Conservation (phyloP, 2,888 invertebrate species). For the Amphimallon solstitiale region DNA sequence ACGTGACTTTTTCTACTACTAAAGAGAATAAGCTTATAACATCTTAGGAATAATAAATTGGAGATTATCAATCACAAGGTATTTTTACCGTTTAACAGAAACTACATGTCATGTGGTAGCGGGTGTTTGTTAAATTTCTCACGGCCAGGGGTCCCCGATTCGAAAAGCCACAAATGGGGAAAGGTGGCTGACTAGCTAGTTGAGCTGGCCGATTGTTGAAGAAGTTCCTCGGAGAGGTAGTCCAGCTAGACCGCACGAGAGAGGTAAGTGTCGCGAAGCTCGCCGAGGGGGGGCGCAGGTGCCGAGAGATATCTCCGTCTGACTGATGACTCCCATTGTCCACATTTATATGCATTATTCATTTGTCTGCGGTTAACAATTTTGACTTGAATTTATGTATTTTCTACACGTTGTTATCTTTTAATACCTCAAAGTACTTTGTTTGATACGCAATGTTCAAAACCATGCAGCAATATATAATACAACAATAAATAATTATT, state of each 20-base stretch:
- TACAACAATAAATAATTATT: too few relatives aligned
- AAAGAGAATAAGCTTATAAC: too few relatives aligned
- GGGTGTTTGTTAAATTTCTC: conserved; percentile 45
- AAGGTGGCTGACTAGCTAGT: neutral
- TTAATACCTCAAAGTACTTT: too few relatives aligned
- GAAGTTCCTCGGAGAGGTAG: conserved; percentile 23
- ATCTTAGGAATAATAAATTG: neutral
- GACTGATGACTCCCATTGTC: conserved; percentile 52
- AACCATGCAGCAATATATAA: too few relatives aligned
- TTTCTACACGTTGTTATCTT: too few relatives aligned
- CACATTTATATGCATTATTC: conserved; percentile 23
- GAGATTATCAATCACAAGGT: conserved; percentile 2
- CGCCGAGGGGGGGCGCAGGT: conserved; percentile 49
- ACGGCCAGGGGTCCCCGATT: conserved; percentile 35
- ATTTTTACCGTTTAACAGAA: conserved; percentile 27
- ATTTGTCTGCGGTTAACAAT: conserved; percentile 2
- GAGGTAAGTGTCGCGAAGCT: conserved; percentile 42
- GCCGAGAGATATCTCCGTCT: conserved; percentile 52
- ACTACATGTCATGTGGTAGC: conserved; percentile 43
- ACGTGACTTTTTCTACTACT: too few relatives aligned
- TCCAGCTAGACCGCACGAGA: neutral
- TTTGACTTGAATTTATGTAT: neutral
- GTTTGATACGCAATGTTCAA: too few relatives aligned
- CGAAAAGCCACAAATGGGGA: too few relatives aligned
- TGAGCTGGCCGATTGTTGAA: conserved; percentile 1